These are phyloP conservation scores for Gallinago undulata DNA, from an alignment of 2,113 vertebrate species.

Conservation along the genomic window DNA sequence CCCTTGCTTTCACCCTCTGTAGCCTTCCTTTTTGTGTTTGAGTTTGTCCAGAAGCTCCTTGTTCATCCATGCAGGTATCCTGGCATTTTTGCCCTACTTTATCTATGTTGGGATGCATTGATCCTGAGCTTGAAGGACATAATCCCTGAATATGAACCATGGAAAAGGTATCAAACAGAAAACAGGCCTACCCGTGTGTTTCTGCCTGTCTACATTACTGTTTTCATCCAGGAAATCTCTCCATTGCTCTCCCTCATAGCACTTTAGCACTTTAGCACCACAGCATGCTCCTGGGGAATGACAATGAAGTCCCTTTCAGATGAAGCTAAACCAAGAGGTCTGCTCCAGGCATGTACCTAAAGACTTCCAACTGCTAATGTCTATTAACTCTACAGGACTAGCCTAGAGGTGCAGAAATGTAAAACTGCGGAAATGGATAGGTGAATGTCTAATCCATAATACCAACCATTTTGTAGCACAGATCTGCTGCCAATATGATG, in stretches of 20 bases:
- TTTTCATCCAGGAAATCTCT: not conserved
- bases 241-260: accelerated
- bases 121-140: not conserved
- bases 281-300: not conserved
- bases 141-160: not conserved
- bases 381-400: not conserved
- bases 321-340: not conserved
- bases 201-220: not conserved
- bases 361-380: not conserved
- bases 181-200: not conserved
- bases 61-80: not conserved
- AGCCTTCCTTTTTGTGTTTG: not conserved
- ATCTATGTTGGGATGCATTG: not conserved
- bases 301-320: not conserved
- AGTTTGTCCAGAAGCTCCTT: not conserved
- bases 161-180: not conserved
- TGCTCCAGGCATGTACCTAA: not conserved
- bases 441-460: accelerated
- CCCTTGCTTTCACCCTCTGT: not conserved
- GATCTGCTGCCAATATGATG: not conserved
- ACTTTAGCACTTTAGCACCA: not conserved
- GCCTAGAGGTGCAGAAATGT: not conserved
- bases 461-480: not conserved
- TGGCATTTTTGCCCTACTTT: not conserved
- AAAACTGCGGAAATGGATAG: not conserved